Evolutionary conservation across 2,797 vertebrate genomes (phyloP), one percentile per base, ranked within the genome.

Genomic region (Chaetophractus vellerosus): DNA sequence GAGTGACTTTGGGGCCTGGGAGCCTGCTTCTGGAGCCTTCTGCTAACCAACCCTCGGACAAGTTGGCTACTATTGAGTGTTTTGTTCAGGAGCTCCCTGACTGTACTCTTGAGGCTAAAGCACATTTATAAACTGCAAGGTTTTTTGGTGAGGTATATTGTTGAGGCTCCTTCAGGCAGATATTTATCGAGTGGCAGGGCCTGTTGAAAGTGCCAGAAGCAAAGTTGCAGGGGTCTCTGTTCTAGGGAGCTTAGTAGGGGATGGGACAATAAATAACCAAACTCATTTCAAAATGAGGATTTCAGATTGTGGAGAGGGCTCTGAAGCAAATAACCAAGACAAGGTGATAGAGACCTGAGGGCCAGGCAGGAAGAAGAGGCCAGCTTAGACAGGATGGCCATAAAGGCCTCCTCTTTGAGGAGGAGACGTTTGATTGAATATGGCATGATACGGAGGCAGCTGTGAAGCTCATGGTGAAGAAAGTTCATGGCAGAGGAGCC

Each of bases 401-500:
- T 10, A 45, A 72, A 45, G 24, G 11, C 12, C 15, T 83, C 66
- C 50, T 63, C n/a, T 68, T 41, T 59, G 61, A 71, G 48, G 23
- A 75, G 28, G n/a, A 84, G 36, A 33, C 21, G 21, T 36, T 9
- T 63, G 19, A 50, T 74, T 78, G 66, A 31, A 9, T 31, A 1
- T 6, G 64, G 36, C n/a, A 9, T 26, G 15, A 57, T 8, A 36
- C 75, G 45, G 33, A 75, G 28, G 16, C 59, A 55, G 55, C 10
- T 16, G 28, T 15, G 18, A 38, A 0, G 3, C 14, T 66, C 52
- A 80, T 83, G 74, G 59, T 38, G 26, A 63, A 91, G 45, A 55
- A 89, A 9, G 23, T 26, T 88, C n/a, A 66, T 68, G 31, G 24
- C 55, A 61, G 78, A 93, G 38, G 55, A 94, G 50, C 91, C 6